Evolutionary conservation across 2,113 vertebrate species (phyloP).

Genomic region (Cervus canadensis): DNA sequence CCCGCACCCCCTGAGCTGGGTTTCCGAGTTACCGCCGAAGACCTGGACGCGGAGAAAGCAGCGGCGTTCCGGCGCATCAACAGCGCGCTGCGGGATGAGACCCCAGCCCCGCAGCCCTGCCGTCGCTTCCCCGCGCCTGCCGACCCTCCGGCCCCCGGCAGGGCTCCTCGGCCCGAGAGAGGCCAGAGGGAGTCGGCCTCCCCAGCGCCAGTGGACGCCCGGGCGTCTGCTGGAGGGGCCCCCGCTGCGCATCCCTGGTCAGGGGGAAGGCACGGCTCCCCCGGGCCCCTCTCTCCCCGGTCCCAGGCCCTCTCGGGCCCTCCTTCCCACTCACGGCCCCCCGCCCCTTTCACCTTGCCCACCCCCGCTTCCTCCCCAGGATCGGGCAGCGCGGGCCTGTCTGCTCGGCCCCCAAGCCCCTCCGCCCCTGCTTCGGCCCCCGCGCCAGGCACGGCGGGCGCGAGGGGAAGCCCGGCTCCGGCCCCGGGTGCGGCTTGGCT

Average conservation of each 20-base stretch:
- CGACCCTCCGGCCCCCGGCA: neutral
- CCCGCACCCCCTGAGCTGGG: neutral
- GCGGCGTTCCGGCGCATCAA: neutral
- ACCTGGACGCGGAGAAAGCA: neutral
- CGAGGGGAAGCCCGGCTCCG: too few relatives aligned
- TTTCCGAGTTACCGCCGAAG: neutral
- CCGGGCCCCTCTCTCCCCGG: rapidly evolving
- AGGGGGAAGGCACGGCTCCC: neutral
- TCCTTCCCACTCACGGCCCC: constrained; percentile 12
- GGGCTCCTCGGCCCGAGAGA: too few relatives aligned
- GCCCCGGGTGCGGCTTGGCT: too few relatives aligned
- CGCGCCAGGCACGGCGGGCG: too few relatives aligned
- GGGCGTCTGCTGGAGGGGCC: neutral
- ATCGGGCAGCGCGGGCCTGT: too few relatives aligned
- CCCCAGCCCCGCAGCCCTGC: neutral
- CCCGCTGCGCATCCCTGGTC: neutral
- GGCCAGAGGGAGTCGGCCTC: constrained; percentile 63
- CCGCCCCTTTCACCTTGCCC: neutral
- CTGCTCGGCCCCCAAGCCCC: too few relatives aligned
- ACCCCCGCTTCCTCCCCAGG: too few relatives aligned
- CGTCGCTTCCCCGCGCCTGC: rapidly evolving
- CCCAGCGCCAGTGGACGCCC: rapidly evolving
- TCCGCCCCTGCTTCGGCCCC: too few relatives aligned
- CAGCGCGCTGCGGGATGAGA: neutral
- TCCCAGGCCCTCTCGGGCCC: neutral